phyloP scores from a whole-genome alignment of 2,888 invertebrate genomes.

The Xestia rhomboidea region DNA sequence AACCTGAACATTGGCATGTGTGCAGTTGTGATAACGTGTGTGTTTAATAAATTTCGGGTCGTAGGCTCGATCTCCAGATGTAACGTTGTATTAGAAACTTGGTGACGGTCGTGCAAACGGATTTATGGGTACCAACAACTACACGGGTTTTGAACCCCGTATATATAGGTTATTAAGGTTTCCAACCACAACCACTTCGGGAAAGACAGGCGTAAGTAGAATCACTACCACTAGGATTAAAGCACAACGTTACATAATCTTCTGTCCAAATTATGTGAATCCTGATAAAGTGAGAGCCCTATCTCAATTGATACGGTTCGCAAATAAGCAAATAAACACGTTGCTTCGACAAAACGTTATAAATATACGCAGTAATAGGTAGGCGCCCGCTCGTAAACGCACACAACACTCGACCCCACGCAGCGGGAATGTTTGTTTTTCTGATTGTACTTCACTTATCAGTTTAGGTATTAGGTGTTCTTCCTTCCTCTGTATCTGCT shows the following conservation, averaged over 20 bases:
- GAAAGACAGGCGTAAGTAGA: background rate
- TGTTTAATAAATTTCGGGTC: background rate
- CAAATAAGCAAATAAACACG: constrained; percentile 63
- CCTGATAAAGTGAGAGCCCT: constrained; percentile 41
- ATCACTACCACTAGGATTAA: background rate
- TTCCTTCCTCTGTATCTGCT: background rate
- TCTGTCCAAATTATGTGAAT: background rate
- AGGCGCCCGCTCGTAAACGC: constrained; percentile 34
- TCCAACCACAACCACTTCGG: too few relatives aligned
- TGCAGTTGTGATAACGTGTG: background rate
- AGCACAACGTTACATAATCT: background rate
- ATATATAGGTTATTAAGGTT: too few relatives aligned
- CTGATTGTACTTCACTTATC: constrained; percentile 32
- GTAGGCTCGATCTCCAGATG: background rate
- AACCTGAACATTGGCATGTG: background rate
- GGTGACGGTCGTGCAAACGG: too few relatives aligned
- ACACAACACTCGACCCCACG: constrained; percentile 54
- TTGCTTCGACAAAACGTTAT: constrained; percentile 55
- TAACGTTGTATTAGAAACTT: background rate
- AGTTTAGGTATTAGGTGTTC: constrained; percentile 1
- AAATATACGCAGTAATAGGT: constrained; percentile 57
- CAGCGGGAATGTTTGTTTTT: constrained; percentile 36
- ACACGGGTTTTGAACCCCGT: too few relatives aligned
- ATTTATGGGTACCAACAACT: too few relatives aligned
- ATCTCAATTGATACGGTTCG: constrained; percentile 33